Conservation (phyloP, 1,140 invertebrate species). For the Limonius californicus region DNA sequence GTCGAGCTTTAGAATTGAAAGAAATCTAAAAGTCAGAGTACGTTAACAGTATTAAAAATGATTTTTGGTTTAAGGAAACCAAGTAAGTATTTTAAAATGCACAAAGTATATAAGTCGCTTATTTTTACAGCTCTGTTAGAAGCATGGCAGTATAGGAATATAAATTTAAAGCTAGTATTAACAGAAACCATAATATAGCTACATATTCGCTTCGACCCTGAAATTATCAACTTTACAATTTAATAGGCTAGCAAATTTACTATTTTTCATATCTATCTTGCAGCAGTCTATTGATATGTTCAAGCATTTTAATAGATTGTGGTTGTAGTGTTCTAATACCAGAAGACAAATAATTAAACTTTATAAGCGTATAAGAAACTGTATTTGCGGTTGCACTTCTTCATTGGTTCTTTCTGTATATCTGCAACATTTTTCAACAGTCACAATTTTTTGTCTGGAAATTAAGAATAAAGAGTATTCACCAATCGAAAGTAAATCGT, state of each 20-base stretch:
- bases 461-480: no score
- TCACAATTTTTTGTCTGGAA: constrained; percentile 3
- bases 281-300: background rate
- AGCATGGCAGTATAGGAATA: background rate
- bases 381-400: background rate
- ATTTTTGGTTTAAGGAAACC: no score
- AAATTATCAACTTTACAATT: constrained; percentile 1
- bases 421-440: constrained; percentile 2
- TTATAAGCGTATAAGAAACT: background rate
- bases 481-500: no score
- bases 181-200: background rate
- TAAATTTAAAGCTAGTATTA: background rate
- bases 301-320: constrained; percentile 8
- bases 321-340: constrained; percentile 3
- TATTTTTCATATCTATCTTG: constrained; percentile 14
- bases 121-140: constrained; percentile 11
- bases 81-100: no score
- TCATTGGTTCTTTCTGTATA: background rate
- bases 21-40: no score
- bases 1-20: no score
- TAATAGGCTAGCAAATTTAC: constrained; percentile 6
- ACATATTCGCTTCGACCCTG: constrained; percentile 2
- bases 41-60: no score
- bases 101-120: no score
- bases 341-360: constrained; percentile 11